These are phyloP conservation scores for Amiota mariae DNA, from an alignment of 2,888 invertebrate genomes.

Conservation along the genomic window DNA sequence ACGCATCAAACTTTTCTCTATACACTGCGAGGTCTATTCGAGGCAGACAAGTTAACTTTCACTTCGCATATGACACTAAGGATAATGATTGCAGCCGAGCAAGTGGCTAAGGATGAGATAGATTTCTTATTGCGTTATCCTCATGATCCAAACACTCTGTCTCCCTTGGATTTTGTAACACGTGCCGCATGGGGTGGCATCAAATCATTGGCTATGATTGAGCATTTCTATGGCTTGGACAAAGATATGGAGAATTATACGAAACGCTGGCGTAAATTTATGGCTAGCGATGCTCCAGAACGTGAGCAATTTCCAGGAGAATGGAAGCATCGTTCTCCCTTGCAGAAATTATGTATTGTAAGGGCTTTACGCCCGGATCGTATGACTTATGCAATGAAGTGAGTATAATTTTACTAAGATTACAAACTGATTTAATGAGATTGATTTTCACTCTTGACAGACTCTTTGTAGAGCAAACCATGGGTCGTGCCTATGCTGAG, in stretches of 20 bases:
- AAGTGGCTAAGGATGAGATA: conserved; percentile 84
- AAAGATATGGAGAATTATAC: conserved; percentile 93
- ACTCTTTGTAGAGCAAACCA: conserved; percentile 88
- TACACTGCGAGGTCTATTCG: conserved; percentile 92
- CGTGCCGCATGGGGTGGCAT: conserved; percentile 89
- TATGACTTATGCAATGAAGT: conserved; percentile 93
- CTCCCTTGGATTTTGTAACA: conserved; percentile 88
- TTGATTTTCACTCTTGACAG: conserved; percentile 40
- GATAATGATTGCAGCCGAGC: conserved; percentile 73
- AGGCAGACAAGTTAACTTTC: conserved; percentile 93
- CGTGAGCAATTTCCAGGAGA: conserved; percentile 95
- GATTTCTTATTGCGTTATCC: conserved; percentile 93
- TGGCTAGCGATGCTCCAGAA: conserved; percentile 93
- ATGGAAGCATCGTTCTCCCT: conserved; percentile 92
- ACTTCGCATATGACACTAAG: conserved; percentile 90
- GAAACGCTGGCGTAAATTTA: conserved; percentile 94
- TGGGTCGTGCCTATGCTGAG: conserved; percentile 87
- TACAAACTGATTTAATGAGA: background rate
- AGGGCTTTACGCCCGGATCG: conserved; percentile 92
- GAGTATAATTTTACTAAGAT: conserved; percentile 44
- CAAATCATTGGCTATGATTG: conserved; percentile 83
- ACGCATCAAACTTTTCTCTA: conserved; percentile 91
- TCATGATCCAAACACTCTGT: conserved; percentile 79
- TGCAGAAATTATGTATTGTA: conserved; percentile 94
- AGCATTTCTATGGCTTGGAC: conserved; percentile 90